Conservation (phyloP, 2,888 invertebrate genomes). For the Tortricodes alternella region DNA sequence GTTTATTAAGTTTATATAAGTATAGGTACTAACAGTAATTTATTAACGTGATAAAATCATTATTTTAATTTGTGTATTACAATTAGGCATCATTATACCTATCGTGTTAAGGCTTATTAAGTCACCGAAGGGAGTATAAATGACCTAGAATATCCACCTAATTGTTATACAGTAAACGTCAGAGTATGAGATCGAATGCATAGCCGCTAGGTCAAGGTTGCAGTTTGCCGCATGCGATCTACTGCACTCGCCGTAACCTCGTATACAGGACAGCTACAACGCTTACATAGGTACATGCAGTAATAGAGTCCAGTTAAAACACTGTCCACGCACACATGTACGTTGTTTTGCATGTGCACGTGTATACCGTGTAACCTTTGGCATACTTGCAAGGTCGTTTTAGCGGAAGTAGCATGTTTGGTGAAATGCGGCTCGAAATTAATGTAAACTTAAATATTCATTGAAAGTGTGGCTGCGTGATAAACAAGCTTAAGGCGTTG, state of each 20-base stretch:
- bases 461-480: neutral
- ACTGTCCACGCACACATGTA: neutral
- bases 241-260: neutral
- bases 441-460: neutral
- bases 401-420: neutral
- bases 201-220: conserved; percentile 25
- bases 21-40: no score
- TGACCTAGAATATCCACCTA: conserved; percentile 4
- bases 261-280: conserved; percentile 2
- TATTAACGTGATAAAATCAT: no score
- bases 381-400: conserved; percentile 13
- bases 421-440: neutral
- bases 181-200: neutral
- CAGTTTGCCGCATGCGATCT: conserved; percentile 27
- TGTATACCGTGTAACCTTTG: neutral
- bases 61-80: no score
- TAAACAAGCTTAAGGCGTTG: neutral
- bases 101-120: neutral
- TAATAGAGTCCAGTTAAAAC: neutral
- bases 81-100: no score
- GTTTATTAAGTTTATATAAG: no score
- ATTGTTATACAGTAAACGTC: conserved; percentile 4
- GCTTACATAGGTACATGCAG: neutral
- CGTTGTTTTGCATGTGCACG: neutral
- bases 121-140: neutral